phyloP scores from a whole-genome alignment of 2,113 vertebrate species.

The Pedetes capensis region DNA sequence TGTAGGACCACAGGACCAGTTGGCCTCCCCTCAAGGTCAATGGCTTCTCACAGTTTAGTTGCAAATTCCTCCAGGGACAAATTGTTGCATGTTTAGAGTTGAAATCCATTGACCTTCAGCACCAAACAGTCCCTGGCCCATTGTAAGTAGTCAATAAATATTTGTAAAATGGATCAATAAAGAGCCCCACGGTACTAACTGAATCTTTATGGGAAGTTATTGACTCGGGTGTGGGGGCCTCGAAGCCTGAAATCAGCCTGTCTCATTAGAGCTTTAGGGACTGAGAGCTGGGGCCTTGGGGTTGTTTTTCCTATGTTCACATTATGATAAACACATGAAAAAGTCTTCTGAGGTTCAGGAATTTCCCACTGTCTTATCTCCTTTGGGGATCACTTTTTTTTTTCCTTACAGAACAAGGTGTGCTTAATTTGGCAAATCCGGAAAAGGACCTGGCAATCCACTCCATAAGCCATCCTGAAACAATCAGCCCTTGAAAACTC shows the following conservation, averaged over 20 bases:
- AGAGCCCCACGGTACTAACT: fast-evolving
- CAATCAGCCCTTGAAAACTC: no score
- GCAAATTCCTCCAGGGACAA: neutral
- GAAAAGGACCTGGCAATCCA: no score
- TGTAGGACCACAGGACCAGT: fast-evolving
- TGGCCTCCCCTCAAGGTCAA: fast-evolving
- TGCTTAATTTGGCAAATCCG: neutral
- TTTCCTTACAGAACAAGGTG: neutral
- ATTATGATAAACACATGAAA: neutral
- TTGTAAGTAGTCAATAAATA: neutral
- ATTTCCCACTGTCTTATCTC: neutral
- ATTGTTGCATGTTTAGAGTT: neutral
- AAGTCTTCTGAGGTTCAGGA: neutral
- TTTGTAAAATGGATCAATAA: neutral
- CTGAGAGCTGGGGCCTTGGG: neutral
- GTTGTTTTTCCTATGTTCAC: neutral
- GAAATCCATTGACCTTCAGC: neutral
- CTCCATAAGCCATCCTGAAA: no score
- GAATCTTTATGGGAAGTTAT: neutral
- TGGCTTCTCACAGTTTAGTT: neutral
- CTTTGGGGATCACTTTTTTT: neutral
- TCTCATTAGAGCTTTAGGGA: neutral
- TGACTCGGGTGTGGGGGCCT: neutral
- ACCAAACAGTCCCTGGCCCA: neutral
- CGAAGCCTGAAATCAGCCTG: neutral